Conservation (phyloP, 2,797 vertebrate species). For the Avahi laniger region DNA sequence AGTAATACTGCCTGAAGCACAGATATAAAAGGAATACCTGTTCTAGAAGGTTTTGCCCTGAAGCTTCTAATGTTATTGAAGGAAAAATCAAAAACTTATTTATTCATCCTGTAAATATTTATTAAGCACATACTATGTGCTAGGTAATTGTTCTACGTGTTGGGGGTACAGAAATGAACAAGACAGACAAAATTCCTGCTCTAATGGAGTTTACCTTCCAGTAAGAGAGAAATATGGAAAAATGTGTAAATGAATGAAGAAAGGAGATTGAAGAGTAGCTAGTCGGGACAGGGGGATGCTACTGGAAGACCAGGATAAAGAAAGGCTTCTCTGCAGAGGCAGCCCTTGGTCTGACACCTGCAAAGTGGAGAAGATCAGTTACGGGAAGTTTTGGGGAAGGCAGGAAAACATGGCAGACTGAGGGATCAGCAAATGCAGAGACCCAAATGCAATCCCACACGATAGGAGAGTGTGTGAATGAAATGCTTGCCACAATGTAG, state of each 20-base stretch:
- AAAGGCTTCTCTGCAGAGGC: background rate
- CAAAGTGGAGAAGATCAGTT: background rate
- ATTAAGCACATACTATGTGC: background rate
- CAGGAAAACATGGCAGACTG: background rate
- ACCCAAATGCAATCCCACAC: fast-evolving
- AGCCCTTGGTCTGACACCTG: background rate
- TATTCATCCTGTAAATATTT: background rate
- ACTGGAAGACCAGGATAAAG: background rate
- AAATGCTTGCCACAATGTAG: no score
- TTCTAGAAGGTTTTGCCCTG: background rate
- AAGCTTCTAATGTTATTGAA: background rate
- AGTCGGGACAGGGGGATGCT: fast-evolving
- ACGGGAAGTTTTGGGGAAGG: fast-evolving
- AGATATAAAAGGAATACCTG: background rate
- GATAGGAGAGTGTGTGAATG: background rate
- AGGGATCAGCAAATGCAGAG: background rate
- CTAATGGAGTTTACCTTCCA: background rate
- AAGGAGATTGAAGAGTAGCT: background rate
- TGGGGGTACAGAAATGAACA: background rate
- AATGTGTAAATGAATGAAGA: background rate
- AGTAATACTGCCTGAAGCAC: background rate
- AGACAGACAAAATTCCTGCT: background rate
- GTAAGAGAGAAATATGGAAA: background rate
- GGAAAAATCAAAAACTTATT: background rate
- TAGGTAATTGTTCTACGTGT: background rate